Percentiles rank a stretch among this genome's conserved stretches.
Evolutionary conservation across 2,113 vertebrate genomes (phyloP).

Genomic region (Pungitius pungitius): DNA sequence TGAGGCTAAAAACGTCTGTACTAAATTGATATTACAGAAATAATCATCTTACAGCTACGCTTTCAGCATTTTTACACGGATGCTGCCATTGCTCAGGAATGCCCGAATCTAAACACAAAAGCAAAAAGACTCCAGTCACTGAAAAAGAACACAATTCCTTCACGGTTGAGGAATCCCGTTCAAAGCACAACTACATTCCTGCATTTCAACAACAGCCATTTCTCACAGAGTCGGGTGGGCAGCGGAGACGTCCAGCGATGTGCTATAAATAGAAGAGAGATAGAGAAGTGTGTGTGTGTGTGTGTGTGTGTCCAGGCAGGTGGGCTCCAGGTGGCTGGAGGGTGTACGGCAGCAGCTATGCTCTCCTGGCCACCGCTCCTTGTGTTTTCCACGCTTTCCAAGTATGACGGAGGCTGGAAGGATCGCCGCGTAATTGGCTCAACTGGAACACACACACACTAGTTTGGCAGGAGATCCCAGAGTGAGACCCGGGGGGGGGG

Average conservation of each 20-base stretch:
- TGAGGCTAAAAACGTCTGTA: not conserved
- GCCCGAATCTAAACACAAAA: not conserved
- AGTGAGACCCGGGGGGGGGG: too few relatives aligned
- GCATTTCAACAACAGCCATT: constrained; percentile 26
- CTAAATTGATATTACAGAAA: not conserved
- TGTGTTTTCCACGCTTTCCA: constrained; percentile 64
- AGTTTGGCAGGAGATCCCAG: not conserved
- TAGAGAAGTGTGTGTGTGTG: constrained; percentile 35
- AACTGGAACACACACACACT: constrained; percentile 19
- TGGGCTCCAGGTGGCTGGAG: constrained; percentile 69
- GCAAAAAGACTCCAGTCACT: not conserved
- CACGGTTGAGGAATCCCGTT: constrained; percentile 11
- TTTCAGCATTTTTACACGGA: not conserved
- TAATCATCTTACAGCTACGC: not conserved
- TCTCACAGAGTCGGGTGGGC: constrained; percentile 46
- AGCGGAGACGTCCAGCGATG: constrained; percentile 22
- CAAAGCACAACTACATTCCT: constrained; percentile 32
- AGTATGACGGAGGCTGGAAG: constrained; percentile 62
- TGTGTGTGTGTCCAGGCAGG: constrained; percentile 53
- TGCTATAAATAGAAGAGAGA: constrained; percentile 72
- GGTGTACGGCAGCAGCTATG: constrained; percentile 32
- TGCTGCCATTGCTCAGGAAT: not conserved
- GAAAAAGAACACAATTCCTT: constrained; percentile 31
- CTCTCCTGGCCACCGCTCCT: constrained; percentile 21
- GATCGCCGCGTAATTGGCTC: constrained; percentile 27